These are phyloP conservation scores for Riparia riparia DNA, from an alignment of 2,113 vertebrate species.

Conservation along the genomic window DNA sequence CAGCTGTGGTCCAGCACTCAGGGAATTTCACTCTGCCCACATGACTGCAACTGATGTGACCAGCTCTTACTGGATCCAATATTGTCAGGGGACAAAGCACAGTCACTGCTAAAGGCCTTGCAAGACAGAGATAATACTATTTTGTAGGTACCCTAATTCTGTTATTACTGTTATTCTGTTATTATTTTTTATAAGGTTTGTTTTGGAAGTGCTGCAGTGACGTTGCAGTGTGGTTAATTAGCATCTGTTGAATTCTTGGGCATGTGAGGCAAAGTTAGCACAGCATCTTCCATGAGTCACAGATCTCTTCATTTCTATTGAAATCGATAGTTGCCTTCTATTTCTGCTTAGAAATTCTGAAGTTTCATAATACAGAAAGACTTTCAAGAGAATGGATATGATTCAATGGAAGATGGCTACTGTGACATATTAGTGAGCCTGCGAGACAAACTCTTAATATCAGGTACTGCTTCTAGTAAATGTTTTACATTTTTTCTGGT, in stretches of 20 bases:
- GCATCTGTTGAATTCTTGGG: not conserved
- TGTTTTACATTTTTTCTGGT: not conserved
- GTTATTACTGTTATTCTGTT: not conserved
- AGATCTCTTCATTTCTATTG: not conserved
- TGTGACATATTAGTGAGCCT: not conserved
- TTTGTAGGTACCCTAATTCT: not conserved
- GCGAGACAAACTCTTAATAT: not conserved
- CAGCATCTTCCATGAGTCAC: not conserved
- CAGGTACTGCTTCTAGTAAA: not conserved
- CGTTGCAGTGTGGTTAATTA: not conserved
- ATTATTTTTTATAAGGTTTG: not conserved
- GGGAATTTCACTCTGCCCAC: not conserved
- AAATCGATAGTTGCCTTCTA: not conserved
- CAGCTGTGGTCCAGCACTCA: not conserved
- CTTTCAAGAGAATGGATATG: not conserved
- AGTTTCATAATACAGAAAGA: not conserved
- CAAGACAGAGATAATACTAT: not conserved
- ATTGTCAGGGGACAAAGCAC: not conserved
- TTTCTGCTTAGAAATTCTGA: not conserved
- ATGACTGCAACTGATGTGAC: not conserved
- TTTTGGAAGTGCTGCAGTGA: not conserved
- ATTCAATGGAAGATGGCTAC: not conserved
- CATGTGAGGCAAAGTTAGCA: not conserved
- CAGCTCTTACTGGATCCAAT: not conserved
- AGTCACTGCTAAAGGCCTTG: not conserved